Percentiles rank a stretch among this genome's conserved stretches.
These are phyloP conservation scores for Rhinogobio ventralis DNA, from an alignment of 2,797 vertebrate genomes.

Conservation along the genomic window DNA sequence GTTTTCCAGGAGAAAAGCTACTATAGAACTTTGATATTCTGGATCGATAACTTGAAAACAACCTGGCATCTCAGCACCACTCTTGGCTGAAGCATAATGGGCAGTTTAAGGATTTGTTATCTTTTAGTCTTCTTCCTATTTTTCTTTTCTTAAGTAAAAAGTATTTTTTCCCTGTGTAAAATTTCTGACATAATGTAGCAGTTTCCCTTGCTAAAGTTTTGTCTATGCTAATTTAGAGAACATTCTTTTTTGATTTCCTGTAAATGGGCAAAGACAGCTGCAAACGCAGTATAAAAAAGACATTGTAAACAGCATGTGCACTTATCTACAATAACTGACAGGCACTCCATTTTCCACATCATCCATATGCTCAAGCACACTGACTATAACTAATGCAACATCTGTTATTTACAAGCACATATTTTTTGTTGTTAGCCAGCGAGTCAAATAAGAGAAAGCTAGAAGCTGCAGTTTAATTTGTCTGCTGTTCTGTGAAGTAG, in stretches of 20 bases:
- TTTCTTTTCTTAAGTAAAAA: conserved; percentile 21
- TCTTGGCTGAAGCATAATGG: conserved; percentile 39
- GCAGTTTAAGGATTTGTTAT: conserved; percentile 39
- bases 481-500: conserved; percentile 7
- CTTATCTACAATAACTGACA: conserved; percentile 47
- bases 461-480: conserved; percentile 35
- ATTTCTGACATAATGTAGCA: not conserved
- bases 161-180: not conserved
- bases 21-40: conserved; percentile 43
- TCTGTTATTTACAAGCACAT: conserved; percentile 41
- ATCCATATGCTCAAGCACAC: conserved; percentile 37
- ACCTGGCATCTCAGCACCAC: conserved; percentile 34
- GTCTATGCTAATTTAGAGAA: conserved; percentile 3
- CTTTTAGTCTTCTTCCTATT: conserved; percentile 24
- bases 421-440: conserved; percentile 15
- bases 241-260: conserved; percentile 24
- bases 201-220: conserved; percentile 16
- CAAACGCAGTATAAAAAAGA: conserved; percentile 14
- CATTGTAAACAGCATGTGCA: conserved; percentile 22
- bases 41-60: conserved; percentile 40
- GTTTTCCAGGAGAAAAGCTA: conserved; percentile 38
- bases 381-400: conserved; percentile 21
- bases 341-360: conserved; percentile 17
- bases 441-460: conserved; percentile 14
- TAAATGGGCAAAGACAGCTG: conserved; percentile 31